Base-by-base conservation (phyloP, 2,113 vertebrate species). In the Egretta garzetta region DNA sequence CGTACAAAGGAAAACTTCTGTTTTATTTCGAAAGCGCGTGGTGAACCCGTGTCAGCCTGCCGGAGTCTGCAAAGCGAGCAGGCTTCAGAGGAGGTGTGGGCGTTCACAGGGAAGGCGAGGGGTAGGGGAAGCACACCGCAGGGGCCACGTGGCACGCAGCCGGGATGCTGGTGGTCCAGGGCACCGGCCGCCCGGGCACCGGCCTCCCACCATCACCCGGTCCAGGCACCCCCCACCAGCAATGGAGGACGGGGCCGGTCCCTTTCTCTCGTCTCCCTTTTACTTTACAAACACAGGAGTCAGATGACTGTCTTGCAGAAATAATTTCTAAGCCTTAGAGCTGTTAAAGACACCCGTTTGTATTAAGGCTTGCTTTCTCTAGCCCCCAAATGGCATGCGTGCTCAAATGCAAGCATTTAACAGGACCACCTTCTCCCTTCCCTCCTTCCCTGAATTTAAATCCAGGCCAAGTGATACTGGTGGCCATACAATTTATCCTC, bases 321-420 rank as follows among this genome's bases (percentile, higher is more conserved):
- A 58, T 11, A 11, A 0, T 11, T 14, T 71, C 3, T 14, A 4
- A 8, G 56, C 56, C 58, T 23, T 35, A n/a, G 35, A 32, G 23
- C 2, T 6, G 20, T 63, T 16, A 10, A 33, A 24, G 49, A 49
- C 8, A 16, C 13, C 32, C 8, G 4, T 10, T 50, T 33, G 68
- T 19, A 6, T 43, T 12, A 3, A 47, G 35, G 20, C 23, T 16
- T 30, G 21, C 22, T 18, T 56, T 35, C 26, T 9, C 43, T 26
- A 14, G 7, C 24, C 35, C 35, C 52, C 27, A 47, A 41, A 6
- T 22, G 28, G 33, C 1, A 0, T 0, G 2, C 7, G 4, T 2
- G 8, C 17, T 55, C 37, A 32, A 3, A 35, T 15, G 32, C 21
- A 60, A 14, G 68, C 39, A 26, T 68, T 14, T 3, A 22, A 2